These are phyloP conservation scores for Sphecodes monilicornis DNA, from an alignment of 2,888 invertebrate species.

Conservation along the genomic window DNA sequence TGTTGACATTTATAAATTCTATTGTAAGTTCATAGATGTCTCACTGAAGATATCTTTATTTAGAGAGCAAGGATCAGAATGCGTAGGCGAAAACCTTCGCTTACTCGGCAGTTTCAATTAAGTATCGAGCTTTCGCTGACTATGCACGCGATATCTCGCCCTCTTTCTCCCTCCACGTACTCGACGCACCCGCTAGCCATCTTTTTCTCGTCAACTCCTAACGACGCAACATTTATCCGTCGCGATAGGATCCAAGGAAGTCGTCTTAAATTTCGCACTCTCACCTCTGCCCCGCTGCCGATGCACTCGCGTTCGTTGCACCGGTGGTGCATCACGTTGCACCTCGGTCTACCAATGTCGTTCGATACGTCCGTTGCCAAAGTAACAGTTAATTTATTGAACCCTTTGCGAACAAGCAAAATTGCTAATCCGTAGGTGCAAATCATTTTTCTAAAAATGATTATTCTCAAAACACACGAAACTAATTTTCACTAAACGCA, in stretches of 20 bases:
- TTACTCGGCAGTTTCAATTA: constrained; percentile 72
- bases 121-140: constrained; percentile 70
- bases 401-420: no score
- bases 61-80: neutral
- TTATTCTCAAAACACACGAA: no score
- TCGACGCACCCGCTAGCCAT: constrained; percentile 35
- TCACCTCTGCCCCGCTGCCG: no score
- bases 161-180: constrained; percentile 12
- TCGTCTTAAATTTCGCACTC: constrained; percentile 17
- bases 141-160: constrained; percentile 55
- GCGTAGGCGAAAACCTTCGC: constrained; percentile 61
- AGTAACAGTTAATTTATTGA: no score
- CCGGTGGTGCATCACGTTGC: neutral
- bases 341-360: neutral
- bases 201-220: constrained; percentile 58
- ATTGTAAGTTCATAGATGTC: no score
- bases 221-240: constrained; percentile 51
- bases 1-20: no score
- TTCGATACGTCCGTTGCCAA: neutral
- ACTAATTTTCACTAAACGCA: no score
- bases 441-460: no score
- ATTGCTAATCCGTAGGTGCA: no score
- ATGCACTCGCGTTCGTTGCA: no score
- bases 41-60: no score
- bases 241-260: constrained; percentile 8